Evolutionary conservation across 2,113 vertebrate species (phyloP), one percentile per base, ranked within the genome.

Genomic region (Rhinichthys klamathensis): DNA sequence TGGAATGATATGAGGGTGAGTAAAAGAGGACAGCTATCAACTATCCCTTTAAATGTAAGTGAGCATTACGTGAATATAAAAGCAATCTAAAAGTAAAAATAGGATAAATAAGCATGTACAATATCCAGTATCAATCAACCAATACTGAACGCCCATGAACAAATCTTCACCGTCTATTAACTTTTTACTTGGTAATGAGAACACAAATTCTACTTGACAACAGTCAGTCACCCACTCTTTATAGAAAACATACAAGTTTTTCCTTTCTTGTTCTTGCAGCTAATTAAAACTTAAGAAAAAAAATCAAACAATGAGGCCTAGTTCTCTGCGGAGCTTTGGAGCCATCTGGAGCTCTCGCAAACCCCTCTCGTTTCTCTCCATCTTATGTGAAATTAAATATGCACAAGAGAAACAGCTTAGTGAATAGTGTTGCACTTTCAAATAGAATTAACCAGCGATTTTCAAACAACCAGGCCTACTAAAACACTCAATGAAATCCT

Each of bases 361-460:
- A 76, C 86, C 80, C 75, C 85, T 82, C 77, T 67, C 63, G 75
- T 88, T 74, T 77, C 84, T 87, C 67, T 87, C 80, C 83, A 74
- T 89, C 73, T 84, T 81, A 23, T 83, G 94, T 91, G 46, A 78
- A 82, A 88, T 88, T 86, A 88, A 88, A 88, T 81, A 86, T 79
- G 65, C 87, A 83, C 84, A 51, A 88, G 75, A 86, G 87, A 76
- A 63, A 83, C 76, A 84, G 84, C 75, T 88, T 82, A 86, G 87
- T 70, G 85, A 86, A 86, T 82, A 83, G 84, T 70, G 58, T 79
- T 86, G 69, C 49, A 70, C 85, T 70, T 84, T 86, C 92, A 94
- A 92, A 94, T 94, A 94, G 86, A 85, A 23, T 89, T 87, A 77
- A 84, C 84, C 84, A 81, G 72, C 69, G 32, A 86, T 70, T 87